Percentiles rank a stretch among this genome's conserved stretches.
Evolutionary conservation across 2,113 vertebrate genomes (phyloP).

Genomic region (Cephalophus harveyi): DNA sequence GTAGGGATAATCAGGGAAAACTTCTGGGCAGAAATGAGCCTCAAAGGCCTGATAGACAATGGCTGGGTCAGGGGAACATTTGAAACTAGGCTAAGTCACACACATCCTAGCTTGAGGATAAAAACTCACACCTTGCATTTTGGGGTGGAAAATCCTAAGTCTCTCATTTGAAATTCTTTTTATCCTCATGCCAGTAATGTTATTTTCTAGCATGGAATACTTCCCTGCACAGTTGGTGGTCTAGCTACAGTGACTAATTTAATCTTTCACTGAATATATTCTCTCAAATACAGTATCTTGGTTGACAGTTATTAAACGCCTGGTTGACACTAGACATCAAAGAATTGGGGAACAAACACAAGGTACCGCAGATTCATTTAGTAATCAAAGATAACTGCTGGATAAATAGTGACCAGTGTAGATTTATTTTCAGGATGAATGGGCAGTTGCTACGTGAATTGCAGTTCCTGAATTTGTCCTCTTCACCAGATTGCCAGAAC

Average conservation of each 20-base stretch:
- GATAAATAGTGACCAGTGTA: slow-evolving; percentile 21
- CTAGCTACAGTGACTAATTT: slow-evolving; percentile 16
- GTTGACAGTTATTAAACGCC: slow-evolving; percentile 61
- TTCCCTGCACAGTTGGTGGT: background rate
- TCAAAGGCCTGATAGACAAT: background rate
- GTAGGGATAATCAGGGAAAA: background rate
- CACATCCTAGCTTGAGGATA: background rate
- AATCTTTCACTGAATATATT: slow-evolving; percentile 51
- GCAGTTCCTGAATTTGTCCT: background rate
- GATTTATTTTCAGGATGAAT: slow-evolving; percentile 50
- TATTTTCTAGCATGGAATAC: slow-evolving; percentile 27
- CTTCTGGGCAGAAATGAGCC: background rate
- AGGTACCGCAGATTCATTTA: slow-evolving; percentile 20
- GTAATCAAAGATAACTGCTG: slow-evolving; percentile 45
- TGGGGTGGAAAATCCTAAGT: background rate
- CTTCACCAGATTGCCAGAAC: background rate
- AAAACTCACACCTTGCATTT: background rate
- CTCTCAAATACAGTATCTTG: slow-evolving; percentile 24
- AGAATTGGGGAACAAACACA: background rate
- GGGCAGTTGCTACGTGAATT: slow-evolving; percentile 41
- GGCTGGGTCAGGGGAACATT: background rate
- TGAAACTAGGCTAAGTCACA: background rate
- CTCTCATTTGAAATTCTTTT: slow-evolving; percentile 21
- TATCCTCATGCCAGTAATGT: background rate
- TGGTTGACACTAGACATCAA: slow-evolving; percentile 46